A percentile compares a stretch with the other conserved stretches of the same genome.
Conservation (phyloP, 2,797 vertebrate species). For the Pseudomugil gertrudae region DNA sequence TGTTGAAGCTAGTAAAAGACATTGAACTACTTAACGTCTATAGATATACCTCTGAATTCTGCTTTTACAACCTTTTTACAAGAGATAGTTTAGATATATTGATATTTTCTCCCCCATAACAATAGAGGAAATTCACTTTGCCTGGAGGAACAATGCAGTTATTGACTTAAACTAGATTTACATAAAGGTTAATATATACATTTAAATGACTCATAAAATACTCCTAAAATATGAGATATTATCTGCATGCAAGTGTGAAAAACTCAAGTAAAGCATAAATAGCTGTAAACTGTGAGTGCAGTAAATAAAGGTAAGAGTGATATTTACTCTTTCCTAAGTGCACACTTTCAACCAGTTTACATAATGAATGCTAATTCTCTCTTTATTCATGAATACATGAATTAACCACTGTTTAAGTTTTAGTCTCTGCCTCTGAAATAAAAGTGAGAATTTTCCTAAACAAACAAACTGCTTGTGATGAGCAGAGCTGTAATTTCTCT, state of each 20-base stretch:
- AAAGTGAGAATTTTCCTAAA: too few relatives aligned
- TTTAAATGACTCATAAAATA: neutral
- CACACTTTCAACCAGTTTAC: neutral
- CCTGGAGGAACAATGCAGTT: neutral
- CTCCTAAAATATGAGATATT: neutral
- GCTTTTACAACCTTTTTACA: neutral
- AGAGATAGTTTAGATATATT: neutral
- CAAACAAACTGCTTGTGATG: too few relatives aligned
- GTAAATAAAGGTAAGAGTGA: neutral
- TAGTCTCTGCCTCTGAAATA: neutral
- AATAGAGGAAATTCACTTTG: neutral
- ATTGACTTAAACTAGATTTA: neutral
- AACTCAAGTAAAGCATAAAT: neutral
- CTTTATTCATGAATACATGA: neutral
- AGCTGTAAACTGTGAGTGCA: neutral
- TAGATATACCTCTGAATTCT: neutral
- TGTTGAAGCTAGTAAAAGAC: neutral
- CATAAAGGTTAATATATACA: neutral
- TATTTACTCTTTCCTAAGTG: neutral
- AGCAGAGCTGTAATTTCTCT: neutral
- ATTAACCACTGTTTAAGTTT: neutral
- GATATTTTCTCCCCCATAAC: neutral
- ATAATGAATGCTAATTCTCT: neutral
- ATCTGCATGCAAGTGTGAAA: too few relatives aligned
- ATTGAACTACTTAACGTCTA: neutral